Percentiles rank a stretch among this genome's conserved stretches.
Evolutionary conservation across 1,140 invertebrate genomes (phyloP).

Genomic region (roundworm (Caenorhabditis elegans)): DNA sequence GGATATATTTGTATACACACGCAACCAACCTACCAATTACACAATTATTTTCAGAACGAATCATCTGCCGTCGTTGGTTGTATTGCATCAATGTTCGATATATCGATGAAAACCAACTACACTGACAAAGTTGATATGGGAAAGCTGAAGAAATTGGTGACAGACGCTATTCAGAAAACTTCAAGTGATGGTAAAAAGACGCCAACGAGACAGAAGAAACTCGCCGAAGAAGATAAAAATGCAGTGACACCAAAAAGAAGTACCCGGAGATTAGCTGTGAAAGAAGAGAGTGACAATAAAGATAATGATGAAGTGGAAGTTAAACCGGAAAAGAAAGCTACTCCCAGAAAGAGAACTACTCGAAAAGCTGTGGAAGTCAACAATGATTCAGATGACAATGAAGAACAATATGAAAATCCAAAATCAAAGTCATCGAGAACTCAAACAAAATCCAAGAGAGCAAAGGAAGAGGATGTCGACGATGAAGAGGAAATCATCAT

Average conservation of each 20-base stretch:
- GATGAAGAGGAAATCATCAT: not conserved
- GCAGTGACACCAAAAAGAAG: not conserved
- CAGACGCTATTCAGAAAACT: not conserved
- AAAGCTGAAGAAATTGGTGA: not conserved
- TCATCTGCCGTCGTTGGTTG: not conserved
- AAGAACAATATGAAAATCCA: no score
- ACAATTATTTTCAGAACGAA: constrained; percentile 21
- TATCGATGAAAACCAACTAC: constrained; percentile 1
- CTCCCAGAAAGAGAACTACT: no score
- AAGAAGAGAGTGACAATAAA: not conserved
- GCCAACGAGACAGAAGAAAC: not conserved
- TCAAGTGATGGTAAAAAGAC: not conserved
- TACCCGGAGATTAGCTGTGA: not conserved
- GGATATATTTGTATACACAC: not conserved
- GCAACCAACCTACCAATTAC: not conserved
- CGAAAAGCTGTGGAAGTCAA: no score
- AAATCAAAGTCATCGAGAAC: no score
- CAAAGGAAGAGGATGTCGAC: not conserved
- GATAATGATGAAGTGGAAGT: not conserved
- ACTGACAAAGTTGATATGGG: not conserved
- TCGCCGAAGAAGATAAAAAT: not conserved
- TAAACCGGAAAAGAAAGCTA: not conserved
- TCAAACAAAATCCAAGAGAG: no score
- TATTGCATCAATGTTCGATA: not conserved
- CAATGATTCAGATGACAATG: no score